These are phyloP conservation scores for Neogobius melanostomus DNA, from an alignment of 2,113 vertebrate genomes.

Conservation along the genomic window DNA sequence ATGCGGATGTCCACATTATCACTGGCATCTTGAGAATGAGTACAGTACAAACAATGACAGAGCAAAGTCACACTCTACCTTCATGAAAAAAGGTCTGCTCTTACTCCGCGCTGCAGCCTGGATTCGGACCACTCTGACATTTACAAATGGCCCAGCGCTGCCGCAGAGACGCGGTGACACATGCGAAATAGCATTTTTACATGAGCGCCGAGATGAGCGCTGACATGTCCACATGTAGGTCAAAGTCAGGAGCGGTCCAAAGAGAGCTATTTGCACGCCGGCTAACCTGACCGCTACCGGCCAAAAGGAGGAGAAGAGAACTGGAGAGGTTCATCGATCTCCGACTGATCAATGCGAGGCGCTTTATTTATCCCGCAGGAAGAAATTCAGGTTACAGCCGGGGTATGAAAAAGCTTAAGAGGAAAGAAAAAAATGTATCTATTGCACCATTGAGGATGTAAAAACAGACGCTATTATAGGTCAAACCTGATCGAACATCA, in stretches of 20 bases:
- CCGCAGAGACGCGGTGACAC: slow-evolving; percentile 11
- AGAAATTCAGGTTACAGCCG: background rate
- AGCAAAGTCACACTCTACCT: background rate
- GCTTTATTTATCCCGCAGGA: background rate
- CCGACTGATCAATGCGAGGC: background rate
- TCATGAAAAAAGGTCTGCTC: background rate
- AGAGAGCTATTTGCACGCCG: background rate
- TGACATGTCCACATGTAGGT: slow-evolving; percentile 15
- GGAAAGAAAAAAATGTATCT: background rate
- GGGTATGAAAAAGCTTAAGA: background rate
- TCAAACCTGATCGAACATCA: too few species aligned
- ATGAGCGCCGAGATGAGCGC: slow-evolving; percentile 6
- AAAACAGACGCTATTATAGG: background rate
- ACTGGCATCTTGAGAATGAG: too few species aligned
- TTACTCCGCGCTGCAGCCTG: background rate
- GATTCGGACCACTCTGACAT: slow-evolving; percentile 14
- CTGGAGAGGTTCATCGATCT: background rate
- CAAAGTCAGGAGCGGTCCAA: slow-evolving; percentile 6
- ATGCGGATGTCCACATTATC: too few species aligned
- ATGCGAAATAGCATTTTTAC: slow-evolving; percentile 21
- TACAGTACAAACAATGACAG: background rate
- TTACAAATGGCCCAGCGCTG: slow-evolving; percentile 13
- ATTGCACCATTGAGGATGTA: background rate
- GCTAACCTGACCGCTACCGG: background rate
- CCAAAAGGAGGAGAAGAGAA: background rate